Evolutionary conservation across 1,140 invertebrate species (phyloP).

Genomic region (Drosophila malerkotliana): DNA sequence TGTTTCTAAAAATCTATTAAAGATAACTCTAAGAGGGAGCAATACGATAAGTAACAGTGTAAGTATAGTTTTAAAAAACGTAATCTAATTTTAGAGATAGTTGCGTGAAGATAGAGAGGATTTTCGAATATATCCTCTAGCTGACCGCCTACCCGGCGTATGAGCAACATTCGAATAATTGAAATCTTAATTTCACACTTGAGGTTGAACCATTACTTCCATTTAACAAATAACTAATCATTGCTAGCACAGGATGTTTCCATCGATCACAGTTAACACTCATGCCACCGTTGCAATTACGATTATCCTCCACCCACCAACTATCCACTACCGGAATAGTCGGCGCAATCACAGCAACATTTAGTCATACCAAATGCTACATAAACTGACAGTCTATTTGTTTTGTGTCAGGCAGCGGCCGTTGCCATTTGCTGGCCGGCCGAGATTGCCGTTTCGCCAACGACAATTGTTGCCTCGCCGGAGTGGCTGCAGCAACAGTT

Average conservation of each 20-base stretch:
- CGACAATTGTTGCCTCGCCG: slow-evolving; percentile 26
- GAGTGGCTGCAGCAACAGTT: slow-evolving; percentile 3
- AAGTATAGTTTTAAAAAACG: too few species aligned
- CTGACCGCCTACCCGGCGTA: too few species aligned
- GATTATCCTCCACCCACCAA: slow-evolving; percentile 33
- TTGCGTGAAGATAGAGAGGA: too few species aligned
- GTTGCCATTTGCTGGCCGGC: slow-evolving; percentile 44
- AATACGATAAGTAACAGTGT: too few species aligned
- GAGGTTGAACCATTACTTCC: too few species aligned
- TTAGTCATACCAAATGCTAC: slow-evolving; percentile 78
- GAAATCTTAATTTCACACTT: too few species aligned
- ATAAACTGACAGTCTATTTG: slow-evolving; percentile 81
- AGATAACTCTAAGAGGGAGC: too few species aligned
- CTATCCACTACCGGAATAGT: background rate
- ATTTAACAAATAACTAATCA: background rate
- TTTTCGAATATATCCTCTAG: too few species aligned
- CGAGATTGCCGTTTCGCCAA: slow-evolving; percentile 10
- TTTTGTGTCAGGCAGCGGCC: slow-evolving; percentile 70
- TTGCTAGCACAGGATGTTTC: background rate
- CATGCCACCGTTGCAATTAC: slow-evolving; percentile 34
- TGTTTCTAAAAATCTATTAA: background rate
- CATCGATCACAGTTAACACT: slow-evolving; percentile 27
- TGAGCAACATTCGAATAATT: too few species aligned
- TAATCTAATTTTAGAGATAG: too few species aligned
- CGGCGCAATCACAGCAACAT: slow-evolving; percentile 64